These are phyloP conservation scores for Acyrthosiphon pisum DNA, from an alignment of 1,140 invertebrate species.

Conservation along the genomic window DNA sequence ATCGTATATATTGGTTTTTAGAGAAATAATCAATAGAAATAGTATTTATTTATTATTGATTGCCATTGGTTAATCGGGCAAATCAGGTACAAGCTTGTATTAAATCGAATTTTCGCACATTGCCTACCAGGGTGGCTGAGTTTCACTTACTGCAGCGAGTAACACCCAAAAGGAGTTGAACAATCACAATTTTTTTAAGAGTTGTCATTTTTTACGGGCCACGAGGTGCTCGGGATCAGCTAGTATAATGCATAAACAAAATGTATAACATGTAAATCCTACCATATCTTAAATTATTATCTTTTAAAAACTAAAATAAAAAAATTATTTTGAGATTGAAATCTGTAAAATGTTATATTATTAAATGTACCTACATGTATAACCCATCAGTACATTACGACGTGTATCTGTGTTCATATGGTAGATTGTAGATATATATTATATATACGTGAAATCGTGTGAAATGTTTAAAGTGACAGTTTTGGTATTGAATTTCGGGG, in stretches of 20 bases:
- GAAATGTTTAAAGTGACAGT: conserved; percentile 40
- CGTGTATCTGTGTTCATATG: neutral
- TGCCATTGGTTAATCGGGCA: too few relatives aligned
- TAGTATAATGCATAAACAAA: neutral
- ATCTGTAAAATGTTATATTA: neutral
- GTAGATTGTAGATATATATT: neutral
- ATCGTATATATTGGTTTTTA: too few relatives aligned
- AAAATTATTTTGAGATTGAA: neutral
- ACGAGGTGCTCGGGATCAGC: too few relatives aligned
- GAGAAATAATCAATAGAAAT: too few relatives aligned
- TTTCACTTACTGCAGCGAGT: too few relatives aligned
- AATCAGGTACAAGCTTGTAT: too few relatives aligned
- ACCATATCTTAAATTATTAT: neutral
- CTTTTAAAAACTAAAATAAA: neutral
- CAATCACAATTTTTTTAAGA: too few relatives aligned
- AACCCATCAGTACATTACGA: neutral
- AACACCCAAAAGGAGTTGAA: too few relatives aligned
- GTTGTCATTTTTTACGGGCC: too few relatives aligned
- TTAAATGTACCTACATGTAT: neutral
- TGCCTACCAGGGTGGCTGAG: too few relatives aligned
- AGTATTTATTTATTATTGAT: too few relatives aligned
- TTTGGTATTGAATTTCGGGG: conserved; percentile 40
- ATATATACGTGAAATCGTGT: neutral
- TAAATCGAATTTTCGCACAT: too few relatives aligned
- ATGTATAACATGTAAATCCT: neutral